Evolutionary conservation across 2,888 invertebrate genomes (phyloP).

Genomic region (Polyploca ridens): DNA sequence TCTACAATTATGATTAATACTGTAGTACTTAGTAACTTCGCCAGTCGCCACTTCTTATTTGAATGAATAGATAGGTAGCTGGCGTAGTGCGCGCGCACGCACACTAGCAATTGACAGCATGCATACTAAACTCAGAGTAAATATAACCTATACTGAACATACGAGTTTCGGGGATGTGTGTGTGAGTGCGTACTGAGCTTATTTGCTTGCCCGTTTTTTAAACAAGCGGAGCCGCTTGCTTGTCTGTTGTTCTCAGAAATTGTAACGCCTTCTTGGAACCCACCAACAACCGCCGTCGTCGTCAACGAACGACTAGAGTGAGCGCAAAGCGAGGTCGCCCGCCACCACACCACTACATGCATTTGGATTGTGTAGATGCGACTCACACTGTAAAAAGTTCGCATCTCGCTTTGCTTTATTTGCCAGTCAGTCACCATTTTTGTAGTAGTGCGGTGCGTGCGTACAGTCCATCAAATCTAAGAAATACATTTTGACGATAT

Average conservation of each 20-base stretch:
- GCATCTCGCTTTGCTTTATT: constrained; percentile 40
- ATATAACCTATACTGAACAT: constrained; percentile 19
- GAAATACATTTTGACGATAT: no score
- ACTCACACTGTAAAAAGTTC: constrained; percentile 51
- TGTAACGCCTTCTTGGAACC: constrained; percentile 84
- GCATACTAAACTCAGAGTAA: constrained; percentile 35
- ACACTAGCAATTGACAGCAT: constrained; percentile 32
- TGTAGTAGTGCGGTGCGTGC: neutral
- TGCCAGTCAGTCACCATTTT: constrained; percentile 15
- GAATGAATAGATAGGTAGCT: neutral
- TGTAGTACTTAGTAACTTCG: no score
- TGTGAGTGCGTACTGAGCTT: constrained; percentile 68
- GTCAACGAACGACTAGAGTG: constrained; percentile 71
- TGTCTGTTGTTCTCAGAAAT: constrained; percentile 82
- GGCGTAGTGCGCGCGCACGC: no score
- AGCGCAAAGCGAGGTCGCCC: constrained; percentile 80
- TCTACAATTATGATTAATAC: no score
- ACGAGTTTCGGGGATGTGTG: constrained; percentile 38
- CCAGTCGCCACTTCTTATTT: neutral
- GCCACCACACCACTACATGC: constrained; percentile 60
- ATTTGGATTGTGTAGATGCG: constrained; percentile 58
- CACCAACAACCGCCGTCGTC: constrained; percentile 71
- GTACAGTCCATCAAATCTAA: no score
- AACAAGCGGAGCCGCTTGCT: constrained; percentile 72
- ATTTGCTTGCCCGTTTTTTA: constrained; percentile 71